A percentile compares a stretch with the other conserved stretches of the same genome.
These are phyloP conservation scores for Rhagonycha lutea DNA, from an alignment of 2,888 invertebrate species.

Conservation along the genomic window DNA sequence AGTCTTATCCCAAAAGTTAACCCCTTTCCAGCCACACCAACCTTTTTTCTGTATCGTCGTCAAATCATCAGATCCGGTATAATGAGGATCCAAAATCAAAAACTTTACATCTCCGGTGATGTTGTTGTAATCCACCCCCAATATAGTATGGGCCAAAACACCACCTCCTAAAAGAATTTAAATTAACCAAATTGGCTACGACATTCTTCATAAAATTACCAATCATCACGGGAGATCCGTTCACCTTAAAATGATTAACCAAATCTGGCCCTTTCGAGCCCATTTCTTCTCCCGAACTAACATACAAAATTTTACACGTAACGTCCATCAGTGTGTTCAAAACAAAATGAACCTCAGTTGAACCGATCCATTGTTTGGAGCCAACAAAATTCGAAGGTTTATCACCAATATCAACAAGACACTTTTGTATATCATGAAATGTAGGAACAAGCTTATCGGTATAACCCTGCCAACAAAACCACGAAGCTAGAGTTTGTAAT, in stretches of 20 bases:
- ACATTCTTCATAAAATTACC: slow-evolving; percentile 60
- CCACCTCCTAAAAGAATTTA: slow-evolving; percentile 78
- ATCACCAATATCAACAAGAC: slow-evolving; percentile 92
- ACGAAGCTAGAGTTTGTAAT: slow-evolving; percentile 93
- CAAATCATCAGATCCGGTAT: slow-evolving; percentile 86
- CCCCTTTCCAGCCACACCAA: slow-evolving; percentile 97
- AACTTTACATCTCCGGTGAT: slow-evolving; percentile 81
- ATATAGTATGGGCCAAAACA: slow-evolving; percentile 94
- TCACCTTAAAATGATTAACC: slow-evolving; percentile 85
- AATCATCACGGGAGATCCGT: slow-evolving; percentile 98
- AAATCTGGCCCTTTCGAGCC: slow-evolving; percentile 79
- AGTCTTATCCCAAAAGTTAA: slow-evolving; percentile 92
- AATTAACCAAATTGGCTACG: not conserved
- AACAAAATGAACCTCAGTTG: slow-evolving; percentile 94
- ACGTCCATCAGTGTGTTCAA: slow-evolving; percentile 80
- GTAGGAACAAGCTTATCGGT: slow-evolving; percentile 75
- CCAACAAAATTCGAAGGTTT: slow-evolving; percentile 86
- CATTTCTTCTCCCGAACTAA: slow-evolving; percentile 85
- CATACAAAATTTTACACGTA: slow-evolving; percentile 80
- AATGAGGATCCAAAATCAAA: slow-evolving; percentile 98
- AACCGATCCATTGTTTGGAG: slow-evolving; percentile 97
- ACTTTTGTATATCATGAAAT: slow-evolving; percentile 86
- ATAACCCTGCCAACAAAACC: slow-evolving; percentile 88
- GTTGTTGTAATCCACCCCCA: slow-evolving; percentile 89
- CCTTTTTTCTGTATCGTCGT: slow-evolving; percentile 77